phyloP scores from a whole-genome alignment of 2,113 vertebrate genomes.

The Psilopsiagon aymara region DNA sequence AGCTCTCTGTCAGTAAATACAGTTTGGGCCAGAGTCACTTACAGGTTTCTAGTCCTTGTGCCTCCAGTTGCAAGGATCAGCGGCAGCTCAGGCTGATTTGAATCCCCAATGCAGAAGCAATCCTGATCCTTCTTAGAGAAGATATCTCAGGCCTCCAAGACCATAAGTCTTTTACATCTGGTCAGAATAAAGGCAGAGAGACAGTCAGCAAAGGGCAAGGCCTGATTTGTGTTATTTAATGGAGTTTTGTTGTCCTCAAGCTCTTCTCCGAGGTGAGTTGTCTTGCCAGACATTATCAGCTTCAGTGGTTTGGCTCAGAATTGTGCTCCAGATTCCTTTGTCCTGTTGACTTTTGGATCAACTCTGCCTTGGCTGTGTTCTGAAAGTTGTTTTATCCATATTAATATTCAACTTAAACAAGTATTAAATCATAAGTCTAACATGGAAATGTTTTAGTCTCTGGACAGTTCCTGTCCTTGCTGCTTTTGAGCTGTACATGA shows the following conservation, averaged over 20 bases:
- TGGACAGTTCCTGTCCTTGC: conserved; percentile 10
- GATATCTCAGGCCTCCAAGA: not conserved
- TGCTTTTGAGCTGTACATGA: conserved; percentile 14
- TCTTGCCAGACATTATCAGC: conserved; percentile 62
- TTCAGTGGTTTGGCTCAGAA: conserved; percentile 51
- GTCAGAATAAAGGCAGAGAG: conserved; percentile 42
- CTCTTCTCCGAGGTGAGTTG: conserved; percentile 20
- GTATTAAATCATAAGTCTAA: conserved; percentile 54
- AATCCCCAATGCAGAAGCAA: not conserved
- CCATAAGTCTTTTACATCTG: not conserved
- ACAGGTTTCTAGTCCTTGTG: conserved; percentile 11
- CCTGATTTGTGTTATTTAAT: not conserved
- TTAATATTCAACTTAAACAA: conserved; percentile 69
- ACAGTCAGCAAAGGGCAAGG: conserved; percentile 1
- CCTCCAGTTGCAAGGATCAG: not conserved
- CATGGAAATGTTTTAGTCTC: conserved; percentile 45
- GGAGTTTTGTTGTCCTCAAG: conserved; percentile 17
- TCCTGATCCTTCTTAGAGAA: not conserved
- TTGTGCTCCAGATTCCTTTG: conserved; percentile 65
- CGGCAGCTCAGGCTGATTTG: not conserved
- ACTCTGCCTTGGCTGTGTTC: conserved; percentile 58
- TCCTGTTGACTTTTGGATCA: conserved; percentile 75
- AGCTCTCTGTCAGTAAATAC: not conserved
- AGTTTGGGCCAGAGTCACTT: conserved; percentile 6
- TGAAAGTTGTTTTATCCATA: conserved; percentile 54